phyloP scores from a whole-genome alignment of 2,888 invertebrate genomes.

The Polydrusus cervinus region DNA sequence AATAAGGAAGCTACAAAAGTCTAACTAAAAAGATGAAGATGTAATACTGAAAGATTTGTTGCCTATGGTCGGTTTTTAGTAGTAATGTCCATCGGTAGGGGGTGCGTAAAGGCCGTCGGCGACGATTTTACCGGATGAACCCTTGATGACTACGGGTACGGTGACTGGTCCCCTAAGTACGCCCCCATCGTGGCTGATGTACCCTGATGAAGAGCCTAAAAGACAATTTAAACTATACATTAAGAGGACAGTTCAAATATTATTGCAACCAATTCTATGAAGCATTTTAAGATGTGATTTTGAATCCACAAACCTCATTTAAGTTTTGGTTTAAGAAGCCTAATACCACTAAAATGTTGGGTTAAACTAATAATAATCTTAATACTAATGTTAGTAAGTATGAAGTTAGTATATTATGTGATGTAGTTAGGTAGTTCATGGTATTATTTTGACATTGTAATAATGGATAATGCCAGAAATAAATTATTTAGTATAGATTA shows the following conservation, averaged over 20 bases:
- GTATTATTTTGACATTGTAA: too few relatives aligned
- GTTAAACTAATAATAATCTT: background rate
- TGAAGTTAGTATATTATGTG: slow-evolving; percentile 3
- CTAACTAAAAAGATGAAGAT: slow-evolving; percentile 44
- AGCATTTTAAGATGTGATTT: too few relatives aligned
- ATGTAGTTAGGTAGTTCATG: background rate
- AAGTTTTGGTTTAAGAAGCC: too few relatives aligned
- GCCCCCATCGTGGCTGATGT: slow-evolving; percentile 58
- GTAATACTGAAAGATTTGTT: slow-evolving; percentile 55
- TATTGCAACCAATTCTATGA: too few relatives aligned
- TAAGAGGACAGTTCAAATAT: too few relatives aligned
- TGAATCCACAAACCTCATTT: too few relatives aligned
- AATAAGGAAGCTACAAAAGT: slow-evolving; percentile 48
- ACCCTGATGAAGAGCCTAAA: slow-evolving; percentile 52
- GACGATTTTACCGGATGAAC: slow-evolving; percentile 62
- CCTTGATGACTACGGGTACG: slow-evolving; percentile 63
- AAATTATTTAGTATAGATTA: background rate
- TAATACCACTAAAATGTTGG: too few relatives aligned
- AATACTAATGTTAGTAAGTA: slow-evolving; percentile 5
- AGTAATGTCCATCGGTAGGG: slow-evolving; percentile 61
- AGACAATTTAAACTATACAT: background rate
- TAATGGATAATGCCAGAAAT: background rate
- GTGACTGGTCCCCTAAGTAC: slow-evolving; percentile 62
- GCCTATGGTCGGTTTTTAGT: slow-evolving; percentile 54
- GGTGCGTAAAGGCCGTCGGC: slow-evolving; percentile 68